phyloP scores from a whole-genome alignment of 2,797 vertebrate species.

The Xenops minutus region DNA sequence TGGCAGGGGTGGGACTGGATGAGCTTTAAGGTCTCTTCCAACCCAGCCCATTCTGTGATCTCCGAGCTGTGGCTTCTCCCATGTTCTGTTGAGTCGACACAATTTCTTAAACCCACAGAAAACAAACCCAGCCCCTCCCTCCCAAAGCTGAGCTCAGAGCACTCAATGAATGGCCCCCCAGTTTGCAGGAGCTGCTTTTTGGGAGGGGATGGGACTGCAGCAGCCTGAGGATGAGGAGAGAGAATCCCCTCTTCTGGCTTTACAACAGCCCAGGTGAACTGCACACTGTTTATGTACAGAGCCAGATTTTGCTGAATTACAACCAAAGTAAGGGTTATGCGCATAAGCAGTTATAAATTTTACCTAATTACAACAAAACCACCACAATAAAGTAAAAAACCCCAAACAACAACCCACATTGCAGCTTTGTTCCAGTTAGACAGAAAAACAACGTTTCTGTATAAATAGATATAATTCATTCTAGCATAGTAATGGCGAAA shows the following conservation, averaged over 20 bases:
- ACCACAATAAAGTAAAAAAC: neutral
- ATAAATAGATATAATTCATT: neutral
- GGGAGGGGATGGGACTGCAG: neutral
- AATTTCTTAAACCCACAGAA: neutral
- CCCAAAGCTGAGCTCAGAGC: neutral
- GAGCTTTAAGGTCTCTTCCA: rapidly evolving
- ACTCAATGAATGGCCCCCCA: neutral
- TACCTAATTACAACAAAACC: neutral
- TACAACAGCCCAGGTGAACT: neutral
- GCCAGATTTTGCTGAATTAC: neutral
- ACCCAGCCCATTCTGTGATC: neutral
- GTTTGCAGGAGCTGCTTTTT: neutral
- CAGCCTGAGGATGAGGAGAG: neutral
- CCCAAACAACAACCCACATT: rapidly evolving
- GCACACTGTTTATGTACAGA: neutral
- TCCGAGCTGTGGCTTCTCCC: neutral
- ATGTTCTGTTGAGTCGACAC: neutral
- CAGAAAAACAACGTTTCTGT: neutral
- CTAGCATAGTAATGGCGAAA: neutral
- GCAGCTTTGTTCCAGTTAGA: neutral
- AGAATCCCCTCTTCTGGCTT: neutral
- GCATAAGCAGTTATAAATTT: neutral
- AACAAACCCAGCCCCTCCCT: neutral
- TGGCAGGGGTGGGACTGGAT: neutral
- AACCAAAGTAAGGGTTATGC: neutral